Base-by-base conservation (phyloP, 2,888 invertebrate genomes). In the Caenorhabditis sp. region DNA sequence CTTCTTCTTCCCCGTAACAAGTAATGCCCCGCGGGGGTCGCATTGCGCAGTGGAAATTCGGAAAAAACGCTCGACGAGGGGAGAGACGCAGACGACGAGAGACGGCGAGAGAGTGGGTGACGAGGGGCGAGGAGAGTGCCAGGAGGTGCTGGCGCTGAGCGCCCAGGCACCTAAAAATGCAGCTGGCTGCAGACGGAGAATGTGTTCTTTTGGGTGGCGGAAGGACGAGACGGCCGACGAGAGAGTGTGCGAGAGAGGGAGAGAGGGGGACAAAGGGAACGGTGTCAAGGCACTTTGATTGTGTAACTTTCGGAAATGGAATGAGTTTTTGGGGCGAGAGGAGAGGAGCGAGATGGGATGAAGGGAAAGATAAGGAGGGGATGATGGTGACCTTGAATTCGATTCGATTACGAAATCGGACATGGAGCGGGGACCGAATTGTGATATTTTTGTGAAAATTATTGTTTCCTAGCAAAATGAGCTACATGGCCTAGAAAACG, bases 61-160 rank as follows among this genome's bases (percentile, higher is more conserved):
- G 58, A 70, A 24, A 32, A 20, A 68, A 55, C 56, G 80, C 9
- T 32, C 4, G 32, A 32, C 5, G 9, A 9, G 4, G 32, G 4
- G 4, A 32, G 61, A 67, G 62, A 70, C 62, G 65, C 44, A 72
- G n/a, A n/a, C n/a, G n/a, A n/a, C n/a, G n/a, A n/a, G 65, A 68
- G 28, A 35, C 22, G 26, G 32, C 37, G 58, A 37, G 64, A 72
- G 67, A 80, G 61, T 22, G 71, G 51, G 37, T 11, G 50, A 32
- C 58, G 32, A 72, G 74, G 53, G 58, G 69, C 13, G 20, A 9
- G 15, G 64, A 69, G 51, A 50, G 82, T 76, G 60, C 76, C 76
- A 67, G 76, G 76, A 53, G 60, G 76, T 76, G 76, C 76, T 67
- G 58, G 60, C 64, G 81, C 60, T 6, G 50, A 18, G 50, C 65